Evolutionary conservation across 2,888 invertebrate species (phyloP).

Genomic region (Hecatera dysodea): DNA sequence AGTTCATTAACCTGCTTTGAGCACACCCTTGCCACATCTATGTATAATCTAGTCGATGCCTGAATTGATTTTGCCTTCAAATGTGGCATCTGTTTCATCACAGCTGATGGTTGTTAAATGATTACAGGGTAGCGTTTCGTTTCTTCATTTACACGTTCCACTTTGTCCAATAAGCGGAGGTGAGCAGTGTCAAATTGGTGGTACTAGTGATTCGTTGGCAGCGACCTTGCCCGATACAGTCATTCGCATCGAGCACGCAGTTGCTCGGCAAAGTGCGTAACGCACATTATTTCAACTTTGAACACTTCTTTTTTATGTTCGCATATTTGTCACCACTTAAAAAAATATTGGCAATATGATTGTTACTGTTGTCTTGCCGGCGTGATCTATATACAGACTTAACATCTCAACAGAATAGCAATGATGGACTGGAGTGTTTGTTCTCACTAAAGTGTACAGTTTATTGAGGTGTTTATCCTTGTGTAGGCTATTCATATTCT

Average conservation of each 20-base stretch:
- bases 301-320: slow-evolving; percentile 39
- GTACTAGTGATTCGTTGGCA: slow-evolving; percentile 78
- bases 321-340: slow-evolving; percentile 52
- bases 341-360: slow-evolving; percentile 57
- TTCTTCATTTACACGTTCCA: slow-evolving; percentile 89
- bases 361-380: slow-evolving; percentile 43
- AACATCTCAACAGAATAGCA: slow-evolving; percentile 55
- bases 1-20: slow-evolving; percentile 56
- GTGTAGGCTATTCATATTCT: slow-evolving; percentile 71
- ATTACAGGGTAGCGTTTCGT: slow-evolving; percentile 83
- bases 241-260: slow-evolving; percentile 58
- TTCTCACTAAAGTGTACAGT: slow-evolving; percentile 54
- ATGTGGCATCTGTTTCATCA: slow-evolving; percentile 82
- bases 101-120: slow-evolving; percentile 81
- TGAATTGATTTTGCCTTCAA: slow-evolving; percentile 85
- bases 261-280: slow-evolving; percentile 61
- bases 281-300: slow-evolving; percentile 56
- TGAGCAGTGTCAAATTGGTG: slow-evolving; percentile 86
- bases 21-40: slow-evolving; percentile 60
- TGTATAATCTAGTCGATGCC: slow-evolving; percentile 73
- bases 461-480: slow-evolving; percentile 69
- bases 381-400: slow-evolving; percentile 34
- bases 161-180: slow-evolving; percentile 87
- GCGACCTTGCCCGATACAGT: slow-evolving; percentile 78
- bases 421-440: slow-evolving; percentile 48